These are phyloP conservation scores for Trachelus stipa DNA, from an alignment of 2,888 invertebrate genomes.

Conservation along the genomic window DNA sequence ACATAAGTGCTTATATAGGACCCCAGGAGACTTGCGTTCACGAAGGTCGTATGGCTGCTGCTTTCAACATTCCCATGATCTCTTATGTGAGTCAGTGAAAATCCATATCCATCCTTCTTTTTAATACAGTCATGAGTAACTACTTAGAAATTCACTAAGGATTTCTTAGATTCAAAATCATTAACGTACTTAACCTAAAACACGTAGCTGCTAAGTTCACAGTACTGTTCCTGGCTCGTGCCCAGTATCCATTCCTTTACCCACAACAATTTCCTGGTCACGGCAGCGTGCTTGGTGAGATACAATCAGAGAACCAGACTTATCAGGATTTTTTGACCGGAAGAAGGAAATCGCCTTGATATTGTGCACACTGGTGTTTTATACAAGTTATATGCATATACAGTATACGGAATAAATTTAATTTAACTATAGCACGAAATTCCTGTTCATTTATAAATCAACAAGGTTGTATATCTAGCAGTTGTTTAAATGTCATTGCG, in stretches of 20 bases:
- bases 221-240: neutral
- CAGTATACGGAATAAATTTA: neutral
- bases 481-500: neutral
- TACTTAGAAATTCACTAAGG: conserved; percentile 8
- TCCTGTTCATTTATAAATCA: neutral
- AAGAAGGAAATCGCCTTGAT: neutral
- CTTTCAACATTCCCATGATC: conserved; percentile 95
- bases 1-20: conserved; percentile 90
- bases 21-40: conserved; percentile 92
- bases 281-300: neutral
- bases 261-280: neutral
- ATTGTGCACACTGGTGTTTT: neutral
- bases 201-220: neutral
- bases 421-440: neutral
- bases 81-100: conserved; percentile 83
- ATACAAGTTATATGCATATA: neutral
- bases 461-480: neutral
- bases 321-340: neutral
- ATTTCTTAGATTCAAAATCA: conserved; percentile 19
- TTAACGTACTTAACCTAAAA: neutral
- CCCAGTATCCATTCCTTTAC: neutral
- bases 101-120: neutral
- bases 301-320: neutral
- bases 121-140: neutral
- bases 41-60: conserved; percentile 93